Conservation (phyloP, 2,797 vertebrate species). For the Dendrocincla tyrannina region DNA sequence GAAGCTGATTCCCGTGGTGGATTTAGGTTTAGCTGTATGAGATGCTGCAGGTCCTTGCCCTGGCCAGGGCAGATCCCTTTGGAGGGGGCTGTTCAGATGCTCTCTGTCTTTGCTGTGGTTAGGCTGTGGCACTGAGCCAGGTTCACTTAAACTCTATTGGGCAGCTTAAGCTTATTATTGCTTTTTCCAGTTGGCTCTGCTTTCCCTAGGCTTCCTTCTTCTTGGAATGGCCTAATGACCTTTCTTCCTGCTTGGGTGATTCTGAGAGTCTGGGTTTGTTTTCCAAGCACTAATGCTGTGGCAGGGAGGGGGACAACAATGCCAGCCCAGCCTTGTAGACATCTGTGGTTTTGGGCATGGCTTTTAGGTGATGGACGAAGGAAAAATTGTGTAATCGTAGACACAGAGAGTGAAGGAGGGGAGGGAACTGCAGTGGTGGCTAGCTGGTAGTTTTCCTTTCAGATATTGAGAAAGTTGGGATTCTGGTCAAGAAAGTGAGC, state of each 20-base stretch:
- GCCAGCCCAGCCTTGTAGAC: neutral
- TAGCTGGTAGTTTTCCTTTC: neutral
- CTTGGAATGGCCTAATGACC: neutral
- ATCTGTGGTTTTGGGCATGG: neutral
- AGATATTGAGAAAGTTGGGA: neutral
- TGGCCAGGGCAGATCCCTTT: neutral
- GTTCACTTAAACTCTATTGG: neutral
- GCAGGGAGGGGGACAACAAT: neutral
- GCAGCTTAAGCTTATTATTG: neutral
- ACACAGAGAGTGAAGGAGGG: neutral
- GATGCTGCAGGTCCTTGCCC: neutral
- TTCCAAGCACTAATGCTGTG: neutral
- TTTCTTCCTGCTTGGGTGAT: neutral
- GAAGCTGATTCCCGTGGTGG: neutral
- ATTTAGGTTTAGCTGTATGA: neutral
- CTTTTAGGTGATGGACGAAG: neutral
- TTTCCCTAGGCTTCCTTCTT: neutral
- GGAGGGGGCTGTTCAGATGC: neutral
- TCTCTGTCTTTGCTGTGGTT: neutral
- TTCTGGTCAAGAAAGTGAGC: neutral
- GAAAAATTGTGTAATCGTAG: neutral
- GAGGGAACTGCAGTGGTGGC: neutral
- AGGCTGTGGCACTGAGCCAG: neutral
- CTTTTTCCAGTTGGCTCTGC: neutral
- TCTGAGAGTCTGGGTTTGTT: neutral